These are phyloP conservation scores for Myocastor coypus DNA, from an alignment of 2,113 vertebrate species.

Conservation along the genomic window DNA sequence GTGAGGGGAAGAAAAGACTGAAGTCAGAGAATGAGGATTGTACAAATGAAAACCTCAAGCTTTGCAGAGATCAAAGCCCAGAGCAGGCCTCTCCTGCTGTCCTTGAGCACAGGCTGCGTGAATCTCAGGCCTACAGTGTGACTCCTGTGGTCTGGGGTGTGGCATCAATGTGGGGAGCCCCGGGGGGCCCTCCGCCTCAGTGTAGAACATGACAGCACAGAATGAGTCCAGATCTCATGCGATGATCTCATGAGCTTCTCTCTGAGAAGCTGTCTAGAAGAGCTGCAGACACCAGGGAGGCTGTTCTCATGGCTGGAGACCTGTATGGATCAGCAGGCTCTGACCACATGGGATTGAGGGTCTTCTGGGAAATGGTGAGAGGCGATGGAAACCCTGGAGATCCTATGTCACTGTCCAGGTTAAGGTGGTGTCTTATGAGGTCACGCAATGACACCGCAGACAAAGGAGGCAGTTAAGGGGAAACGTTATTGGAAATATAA, in stretches of 20 bases:
- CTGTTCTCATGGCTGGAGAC: not conserved
- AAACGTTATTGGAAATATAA: not conserved
- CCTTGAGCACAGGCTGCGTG: not conserved
- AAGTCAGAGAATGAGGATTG: not conserved
- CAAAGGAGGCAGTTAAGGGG: not conserved
- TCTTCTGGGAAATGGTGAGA: not conserved
- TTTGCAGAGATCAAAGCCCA: not conserved
- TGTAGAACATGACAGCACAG: not conserved
- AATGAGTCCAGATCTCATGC: not conserved
- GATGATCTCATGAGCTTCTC: too few species aligned
- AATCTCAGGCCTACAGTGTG: not conserved
- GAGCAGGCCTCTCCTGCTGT: not conserved
- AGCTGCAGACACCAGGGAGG: not conserved
- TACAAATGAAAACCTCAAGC: not conserved
- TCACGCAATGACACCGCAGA: not conserved
- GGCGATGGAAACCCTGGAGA: not conserved
- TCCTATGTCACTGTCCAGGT: not conserved
- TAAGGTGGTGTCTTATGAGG: not conserved
- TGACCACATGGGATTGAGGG: not conserved
- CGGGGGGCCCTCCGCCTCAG: rapidly evolving
- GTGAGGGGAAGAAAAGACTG: not conserved
- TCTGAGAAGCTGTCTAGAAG: not conserved
- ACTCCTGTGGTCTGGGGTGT: not conserved
- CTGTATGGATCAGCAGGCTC: not conserved
- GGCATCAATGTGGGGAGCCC: not conserved